Evolutionary conservation across 30 jellyfish, hydroid and myxozoan genomes (phyloP).

Genomic region (Mastigias papua): DNA sequence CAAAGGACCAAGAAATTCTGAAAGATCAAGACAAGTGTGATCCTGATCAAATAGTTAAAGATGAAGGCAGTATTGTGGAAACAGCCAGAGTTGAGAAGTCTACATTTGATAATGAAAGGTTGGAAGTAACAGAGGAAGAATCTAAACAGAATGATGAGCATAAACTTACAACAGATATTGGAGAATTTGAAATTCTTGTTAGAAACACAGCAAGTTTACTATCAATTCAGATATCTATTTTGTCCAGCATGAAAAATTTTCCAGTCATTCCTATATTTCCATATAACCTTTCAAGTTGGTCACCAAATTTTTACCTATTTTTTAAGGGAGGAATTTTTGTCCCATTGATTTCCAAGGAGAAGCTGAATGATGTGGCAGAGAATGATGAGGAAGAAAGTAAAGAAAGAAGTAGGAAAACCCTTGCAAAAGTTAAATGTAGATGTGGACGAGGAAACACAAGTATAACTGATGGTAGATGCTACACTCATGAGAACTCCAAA

Average conservation of each 20-base stretch:
- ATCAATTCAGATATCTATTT: conserved; percentile 77
- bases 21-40: conserved; percentile 3
- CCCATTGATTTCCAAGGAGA: conserved; percentile 73
- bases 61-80: not conserved
- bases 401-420: not conserved
- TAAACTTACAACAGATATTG: conserved; percentile 33
- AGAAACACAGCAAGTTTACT: conserved; percentile 64
- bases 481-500: conserved; percentile 84
- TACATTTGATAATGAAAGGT: not conserved
- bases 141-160: not conserved
- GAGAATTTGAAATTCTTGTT: conserved; percentile 80
- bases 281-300: conserved; percentile 52
- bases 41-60: not conserved
- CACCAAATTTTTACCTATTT: conserved; percentile 77
- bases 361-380: conserved; percentile 15
- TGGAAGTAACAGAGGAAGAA: not conserved
- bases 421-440: conserved; percentile 75
- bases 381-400: conserved; percentile 15
- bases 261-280: conserved; percentile 93
- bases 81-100: not conserved
- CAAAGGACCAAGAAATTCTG: not conserved
- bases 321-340: conserved; percentile 72
- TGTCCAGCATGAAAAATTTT: conserved; percentile 78
- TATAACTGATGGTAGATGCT: conserved; percentile 79
- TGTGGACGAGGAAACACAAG: conserved; percentile 95